These are phyloP conservation scores for Atta cephalotes DNA, from an alignment of 1,140 invertebrate genomes.

Conservation along the genomic window DNA sequence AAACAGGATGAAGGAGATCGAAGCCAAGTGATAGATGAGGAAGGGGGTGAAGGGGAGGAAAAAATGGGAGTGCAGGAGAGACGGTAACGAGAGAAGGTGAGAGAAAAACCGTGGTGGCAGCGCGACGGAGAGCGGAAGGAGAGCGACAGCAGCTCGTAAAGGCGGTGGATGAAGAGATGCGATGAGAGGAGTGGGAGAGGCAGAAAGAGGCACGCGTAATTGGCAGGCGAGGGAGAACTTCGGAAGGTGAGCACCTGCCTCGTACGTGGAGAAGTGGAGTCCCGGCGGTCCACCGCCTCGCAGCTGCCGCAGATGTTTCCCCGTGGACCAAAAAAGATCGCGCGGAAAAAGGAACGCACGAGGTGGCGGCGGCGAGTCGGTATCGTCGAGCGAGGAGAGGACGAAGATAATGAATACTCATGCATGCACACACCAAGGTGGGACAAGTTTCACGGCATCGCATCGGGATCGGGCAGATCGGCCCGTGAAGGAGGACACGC, in stretches of 20 bases:
- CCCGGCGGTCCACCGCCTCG: conserved; percentile 79
- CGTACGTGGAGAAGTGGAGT: conserved; percentile 67
- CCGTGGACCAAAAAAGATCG: conserved; percentile 82
- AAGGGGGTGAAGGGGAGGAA: neutral
- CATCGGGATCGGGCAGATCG: conserved; percentile 65
- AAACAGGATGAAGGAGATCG: conserved; percentile 44
- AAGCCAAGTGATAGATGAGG: neutral
- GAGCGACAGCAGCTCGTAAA: conserved; percentile 44
- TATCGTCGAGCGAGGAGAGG: conserved; percentile 41
- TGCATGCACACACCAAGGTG: conserved; percentile 76
- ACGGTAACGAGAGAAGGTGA: conserved; percentile 32
- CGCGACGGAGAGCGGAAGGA: neutral
- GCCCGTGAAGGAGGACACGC: conserved; percentile 75
- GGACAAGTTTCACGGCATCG: conserved; percentile 81
- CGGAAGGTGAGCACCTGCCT: conserved; percentile 80
- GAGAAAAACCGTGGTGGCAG: conserved; percentile 26
- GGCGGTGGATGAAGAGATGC: conserved; percentile 34
- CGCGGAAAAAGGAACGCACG: conserved; percentile 72
- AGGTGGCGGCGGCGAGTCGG: conserved; percentile 9
- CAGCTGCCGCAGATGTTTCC: conserved; percentile 86
- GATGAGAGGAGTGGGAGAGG: conserved; percentile 62
- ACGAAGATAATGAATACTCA: conserved; percentile 82
- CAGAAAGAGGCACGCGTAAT: conserved; percentile 85
- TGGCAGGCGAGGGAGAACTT: conserved; percentile 78
- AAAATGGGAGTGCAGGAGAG: conserved; percentile 33